A percentile compares a stretch with the other conserved stretches of the same genome.
phyloP scores from a whole-genome alignment of 2,888 invertebrate species.

The Panorpa germanica region DNA sequence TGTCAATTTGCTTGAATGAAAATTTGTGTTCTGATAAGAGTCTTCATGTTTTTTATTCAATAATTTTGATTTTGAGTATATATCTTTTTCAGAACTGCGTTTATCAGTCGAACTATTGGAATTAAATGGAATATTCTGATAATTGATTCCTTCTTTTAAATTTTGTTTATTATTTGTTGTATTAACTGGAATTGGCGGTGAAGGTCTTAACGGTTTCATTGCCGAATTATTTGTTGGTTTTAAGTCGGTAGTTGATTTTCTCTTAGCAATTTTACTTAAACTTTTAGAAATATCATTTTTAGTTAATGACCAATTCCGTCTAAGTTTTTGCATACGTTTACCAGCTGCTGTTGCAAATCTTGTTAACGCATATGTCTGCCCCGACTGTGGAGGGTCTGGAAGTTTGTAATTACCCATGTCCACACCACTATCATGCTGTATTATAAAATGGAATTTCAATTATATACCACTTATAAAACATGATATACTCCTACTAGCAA shows the following conservation, averaged over 20 bases:
- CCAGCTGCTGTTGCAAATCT: slow-evolving; percentile 40
- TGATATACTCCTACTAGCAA: slow-evolving; percentile 2
- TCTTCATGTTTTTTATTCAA: slow-evolving; percentile 13
- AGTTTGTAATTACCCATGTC: slow-evolving; percentile 31
- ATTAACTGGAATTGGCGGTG: slow-evolving; percentile 5
- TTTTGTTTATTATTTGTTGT: background rate
- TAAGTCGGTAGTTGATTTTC: slow-evolving; percentile 3
- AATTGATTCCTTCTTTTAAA: slow-evolving; percentile 6
- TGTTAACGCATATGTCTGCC: slow-evolving; percentile 43
- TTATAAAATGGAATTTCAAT: slow-evolving; percentile 1
- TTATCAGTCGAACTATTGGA: no score
- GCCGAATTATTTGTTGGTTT: background rate
- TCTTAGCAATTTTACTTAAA: slow-evolving; percentile 13
- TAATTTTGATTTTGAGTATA: slow-evolving; percentile 11
- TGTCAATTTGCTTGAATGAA: slow-evolving; percentile 12
- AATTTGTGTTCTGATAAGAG: slow-evolving; percentile 19
- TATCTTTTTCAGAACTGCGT: slow-evolving; percentile 7
- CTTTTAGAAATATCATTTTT: slow-evolving; percentile 36
- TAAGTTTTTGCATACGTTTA: slow-evolving; percentile 42
- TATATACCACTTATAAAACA: slow-evolving; percentile 3
- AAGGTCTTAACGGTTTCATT: slow-evolving; percentile 1
- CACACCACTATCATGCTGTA: slow-evolving; percentile 27
- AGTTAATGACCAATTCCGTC: slow-evolving; percentile 35
- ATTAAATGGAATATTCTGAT: background rate
- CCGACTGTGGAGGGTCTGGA: slow-evolving; percentile 36